Evolutionary conservation across 2,797 vertebrate species (phyloP), one percentile per base, ranked within the genome.

Genomic region (Aplochiton taeniatus): DNA sequence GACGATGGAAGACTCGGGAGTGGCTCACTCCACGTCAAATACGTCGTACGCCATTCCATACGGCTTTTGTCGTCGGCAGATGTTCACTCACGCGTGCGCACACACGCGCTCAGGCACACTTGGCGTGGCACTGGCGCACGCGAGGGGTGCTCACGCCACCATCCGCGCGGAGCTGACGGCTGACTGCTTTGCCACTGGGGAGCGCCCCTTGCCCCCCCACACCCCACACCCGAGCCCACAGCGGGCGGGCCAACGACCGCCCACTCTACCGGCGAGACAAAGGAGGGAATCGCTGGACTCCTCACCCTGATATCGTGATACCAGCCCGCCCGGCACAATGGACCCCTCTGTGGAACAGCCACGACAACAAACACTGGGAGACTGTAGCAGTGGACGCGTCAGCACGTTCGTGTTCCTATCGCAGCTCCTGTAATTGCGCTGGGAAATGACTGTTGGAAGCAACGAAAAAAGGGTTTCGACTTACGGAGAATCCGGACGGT

Each of bases 401-500:
- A 4, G 42, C 41, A 51, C n/a, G 53, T 19, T 66, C 42, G n/a
- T 70, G 48, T 46, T 41, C 41, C n/a, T 61, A 74, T 74, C 45
- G 69, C 18, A 70, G 79, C 12, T 56, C 31, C 1, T 44, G 42
- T 58, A 65, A 73, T 72, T 63, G 74, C n/a, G 56, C n/a, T 41
- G 8, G 1, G 67, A 65, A 72, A 69, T 68, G 9, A 52, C 17
- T 1, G 7, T 2, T 66, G 14, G 73, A 65, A 44, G 45, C 65
- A 73, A 77, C 53, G 75, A 73, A 83, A 69, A 16, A 52, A 31
- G 31, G 31, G 67, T 80, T 61, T 71, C 0, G 65, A 83, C 77
- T 84, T 83, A 85, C 87, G 77, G 56, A 11, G 31, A 49, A 9
- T 14, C 11, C 79, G 72, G 76, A 75, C 58, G 13, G 48, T 41